These are phyloP conservation scores for Drosophila arizonae DNA, from an alignment of 1,140 invertebrate genomes.

Conservation along the genomic window DNA sequence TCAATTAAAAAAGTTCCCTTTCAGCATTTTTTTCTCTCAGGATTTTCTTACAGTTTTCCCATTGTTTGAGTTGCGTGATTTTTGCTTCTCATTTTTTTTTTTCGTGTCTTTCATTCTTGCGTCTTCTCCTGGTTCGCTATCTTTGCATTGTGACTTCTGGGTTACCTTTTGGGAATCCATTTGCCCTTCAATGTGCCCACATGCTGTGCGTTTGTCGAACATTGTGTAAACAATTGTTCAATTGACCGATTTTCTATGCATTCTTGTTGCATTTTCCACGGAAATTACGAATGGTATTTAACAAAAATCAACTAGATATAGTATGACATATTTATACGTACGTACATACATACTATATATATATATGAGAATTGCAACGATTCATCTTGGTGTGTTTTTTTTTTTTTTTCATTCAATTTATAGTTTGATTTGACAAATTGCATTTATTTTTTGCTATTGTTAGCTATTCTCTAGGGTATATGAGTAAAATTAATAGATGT, in stretches of 20 bases:
- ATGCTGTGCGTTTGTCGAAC: constrained; percentile 65
- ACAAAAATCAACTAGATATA: constrained; percentile 42
- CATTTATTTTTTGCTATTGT: background rate
- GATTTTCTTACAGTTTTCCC: constrained; percentile 31
- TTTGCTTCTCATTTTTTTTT: constrained; percentile 40
- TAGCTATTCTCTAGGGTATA: too few relatives aligned
- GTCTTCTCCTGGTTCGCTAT: constrained; percentile 2
- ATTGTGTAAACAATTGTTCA: constrained; percentile 47
- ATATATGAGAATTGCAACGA: background rate
- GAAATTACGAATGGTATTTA: constrained; percentile 61
- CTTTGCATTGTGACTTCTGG: constrained; percentile 55
- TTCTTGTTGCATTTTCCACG: constrained; percentile 61
- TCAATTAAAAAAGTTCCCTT: constrained; percentile 69
- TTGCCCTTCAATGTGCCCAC: constrained; percentile 62
- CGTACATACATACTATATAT: background rate
- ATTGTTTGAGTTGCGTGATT: constrained; percentile 61
- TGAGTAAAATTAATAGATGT: background rate
- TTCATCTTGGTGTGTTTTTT: background rate
- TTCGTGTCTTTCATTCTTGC: constrained; percentile 24
- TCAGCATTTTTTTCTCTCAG: constrained; percentile 8
- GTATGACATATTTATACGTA: constrained; percentile 7
- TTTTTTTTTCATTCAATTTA: background rate
- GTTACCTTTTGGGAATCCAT: constrained; percentile 31
- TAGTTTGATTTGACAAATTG: constrained; percentile 15
- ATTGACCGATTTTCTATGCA: constrained; percentile 46